phyloP scores from a whole-genome alignment of 2,888 invertebrate species.

The Tanypteryx hageni region DNA sequence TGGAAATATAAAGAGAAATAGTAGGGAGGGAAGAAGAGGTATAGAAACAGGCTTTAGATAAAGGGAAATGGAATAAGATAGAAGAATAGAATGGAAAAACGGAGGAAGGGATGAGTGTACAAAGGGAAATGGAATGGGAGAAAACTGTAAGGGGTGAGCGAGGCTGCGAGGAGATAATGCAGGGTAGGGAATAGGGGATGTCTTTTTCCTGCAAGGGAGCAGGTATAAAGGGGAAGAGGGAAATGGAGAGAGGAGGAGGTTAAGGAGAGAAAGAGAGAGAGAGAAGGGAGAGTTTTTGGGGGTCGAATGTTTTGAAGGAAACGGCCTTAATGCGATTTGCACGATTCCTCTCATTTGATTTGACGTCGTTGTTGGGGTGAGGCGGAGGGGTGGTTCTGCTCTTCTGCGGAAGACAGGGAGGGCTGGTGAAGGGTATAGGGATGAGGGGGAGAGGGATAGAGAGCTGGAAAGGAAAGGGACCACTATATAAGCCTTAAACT shows the following conservation, averaged over 20 bases:
- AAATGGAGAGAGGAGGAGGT: background rate
- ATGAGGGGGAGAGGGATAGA: background rate
- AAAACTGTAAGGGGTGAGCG: background rate
- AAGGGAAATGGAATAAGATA: too few relatives aligned
- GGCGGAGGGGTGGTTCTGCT: background rate
- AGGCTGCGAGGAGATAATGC: background rate
- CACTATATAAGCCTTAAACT: background rate
- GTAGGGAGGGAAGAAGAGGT: background rate
- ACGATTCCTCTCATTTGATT: constrained; percentile 63
- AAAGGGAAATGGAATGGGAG: background rate
- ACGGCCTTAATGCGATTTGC: constrained; percentile 61
- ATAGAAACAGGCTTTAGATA: background rate
- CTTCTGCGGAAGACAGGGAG: background rate
- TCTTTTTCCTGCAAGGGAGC: background rate
- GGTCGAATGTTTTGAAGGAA: constrained; percentile 62
- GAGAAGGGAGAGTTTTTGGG: background rate
- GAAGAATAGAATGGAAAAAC: too few relatives aligned
- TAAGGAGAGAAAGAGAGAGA: background rate
- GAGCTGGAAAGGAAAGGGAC: too few relatives aligned
- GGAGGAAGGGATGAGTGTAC: too few relatives aligned
- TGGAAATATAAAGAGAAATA: background rate
- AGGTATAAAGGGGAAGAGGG: too few relatives aligned
- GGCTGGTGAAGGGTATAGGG: background rate
- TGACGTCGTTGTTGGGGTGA: constrained; percentile 21
- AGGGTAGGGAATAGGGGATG: background rate